Conservation (phyloP, 2,113 vertebrate genomes). For the Manacus vitellinus region DNA sequence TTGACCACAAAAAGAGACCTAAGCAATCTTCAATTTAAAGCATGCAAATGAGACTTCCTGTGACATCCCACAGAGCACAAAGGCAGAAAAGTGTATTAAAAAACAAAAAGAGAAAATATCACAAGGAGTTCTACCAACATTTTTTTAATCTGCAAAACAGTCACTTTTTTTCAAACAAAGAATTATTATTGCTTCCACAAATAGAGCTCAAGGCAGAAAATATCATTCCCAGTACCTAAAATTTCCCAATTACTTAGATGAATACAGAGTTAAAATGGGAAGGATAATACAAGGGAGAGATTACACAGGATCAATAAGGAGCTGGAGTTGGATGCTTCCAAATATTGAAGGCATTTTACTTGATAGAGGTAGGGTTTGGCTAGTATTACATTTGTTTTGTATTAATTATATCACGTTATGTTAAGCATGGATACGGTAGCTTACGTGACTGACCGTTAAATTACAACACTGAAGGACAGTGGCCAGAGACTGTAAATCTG, state of each 20-base stretch:
- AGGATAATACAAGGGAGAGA: background rate
- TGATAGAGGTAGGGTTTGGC: background rate
- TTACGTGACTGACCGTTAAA: background rate
- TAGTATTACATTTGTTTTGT: background rate
- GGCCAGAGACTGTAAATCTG: background rate
- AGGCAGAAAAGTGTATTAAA: background rate
- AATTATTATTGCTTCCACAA: background rate
- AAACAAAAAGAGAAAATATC: background rate
- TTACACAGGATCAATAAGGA: background rate
- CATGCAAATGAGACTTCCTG: background rate
- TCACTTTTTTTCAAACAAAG: background rate
- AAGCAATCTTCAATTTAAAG: background rate
- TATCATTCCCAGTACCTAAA: background rate
- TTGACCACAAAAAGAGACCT: background rate
- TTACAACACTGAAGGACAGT: background rate
- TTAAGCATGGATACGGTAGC: background rate
- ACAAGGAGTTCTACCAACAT: background rate
- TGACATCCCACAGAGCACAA: rapidly evolving
- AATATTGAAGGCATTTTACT: background rate
- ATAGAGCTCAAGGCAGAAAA: background rate
- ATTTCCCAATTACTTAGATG: background rate
- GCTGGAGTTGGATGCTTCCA: background rate
- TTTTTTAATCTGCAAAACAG: background rate
- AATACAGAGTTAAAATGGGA: background rate
- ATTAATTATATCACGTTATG: background rate